Evolutionary conservation across 2,888 invertebrate genomes (phyloP), one percentile per base, ranked within the genome.

Genomic region (Reticulitermes lucifugus): DNA sequence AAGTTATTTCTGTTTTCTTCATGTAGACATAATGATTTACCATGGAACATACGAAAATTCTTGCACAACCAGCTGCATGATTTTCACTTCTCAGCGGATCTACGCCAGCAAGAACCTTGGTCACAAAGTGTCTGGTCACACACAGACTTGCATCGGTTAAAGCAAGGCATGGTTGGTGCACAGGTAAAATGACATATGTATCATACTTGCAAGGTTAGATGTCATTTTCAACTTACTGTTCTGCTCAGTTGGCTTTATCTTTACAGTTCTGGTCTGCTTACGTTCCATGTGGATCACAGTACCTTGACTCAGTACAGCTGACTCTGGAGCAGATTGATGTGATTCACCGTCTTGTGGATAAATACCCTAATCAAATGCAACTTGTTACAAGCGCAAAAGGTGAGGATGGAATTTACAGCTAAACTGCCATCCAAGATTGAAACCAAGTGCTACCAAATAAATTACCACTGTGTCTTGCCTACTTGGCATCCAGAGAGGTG

Each of bases 1-100:
- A 51, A 51, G 14, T 51, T 51, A 1, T 18, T 55, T 18, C 55
- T 55, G 14, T n/a, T 82, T 21, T 9, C 41, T 79, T 29, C 21
- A 25, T 70, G 21, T 89, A 91, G 91, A 88, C 97, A 97, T 93
- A 97, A 97, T 92, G 97, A 97, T 91, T 92, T 97, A 88, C 97
- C 97, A 22, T 97, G 97, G 96, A 97, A 97, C 91, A 96, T 97
- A 90, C 93, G 97, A 88, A 97, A 97, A 92, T 97, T 97, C 92
- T 93, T 97, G 90, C 96, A 97, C 91, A 97, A 97, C 91, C 95
- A 95, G 90, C 94, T 97, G 89, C 96, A 96, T 90, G 96, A 96
- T 90, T 96, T 97, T 84, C 88, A 89, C 85, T 89, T 90, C 85
- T 88, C 88, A 70, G 88, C 88, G 51, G 88, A 89, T 87, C 88